These are phyloP conservation scores for Tenthredo mesomela DNA, from an alignment of 2,888 invertebrate genomes.

Conservation along the genomic window DNA sequence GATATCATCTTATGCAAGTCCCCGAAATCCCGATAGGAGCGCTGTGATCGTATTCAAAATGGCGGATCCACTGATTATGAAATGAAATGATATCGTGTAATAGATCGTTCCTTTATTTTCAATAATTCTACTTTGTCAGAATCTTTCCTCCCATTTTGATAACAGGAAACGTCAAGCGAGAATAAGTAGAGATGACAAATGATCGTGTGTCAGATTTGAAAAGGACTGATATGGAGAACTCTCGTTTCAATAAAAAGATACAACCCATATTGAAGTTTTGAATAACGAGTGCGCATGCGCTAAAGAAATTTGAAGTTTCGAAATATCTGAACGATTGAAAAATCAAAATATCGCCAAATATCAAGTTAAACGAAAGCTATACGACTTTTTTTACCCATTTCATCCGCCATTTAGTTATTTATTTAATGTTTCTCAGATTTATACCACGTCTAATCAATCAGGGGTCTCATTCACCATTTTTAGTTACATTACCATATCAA, in stretches of 20 bases:
- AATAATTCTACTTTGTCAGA: background rate
- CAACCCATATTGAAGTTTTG: background rate
- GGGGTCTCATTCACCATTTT: too few species aligned
- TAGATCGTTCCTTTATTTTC: background rate
- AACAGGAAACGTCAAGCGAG: background rate
- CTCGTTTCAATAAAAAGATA: background rate
- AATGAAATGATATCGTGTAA: background rate
- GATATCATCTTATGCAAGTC: background rate
- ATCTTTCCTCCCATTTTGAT: background rate
- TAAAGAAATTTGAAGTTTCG: too few species aligned
- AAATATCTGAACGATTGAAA: too few species aligned
- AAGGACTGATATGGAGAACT: background rate
- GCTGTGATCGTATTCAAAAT: background rate
- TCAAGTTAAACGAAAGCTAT: too few species aligned
- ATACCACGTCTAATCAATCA: too few species aligned
- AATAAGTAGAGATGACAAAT: background rate
- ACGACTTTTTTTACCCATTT: too few species aligned
- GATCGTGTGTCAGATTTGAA: background rate
- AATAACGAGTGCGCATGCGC: background rate
- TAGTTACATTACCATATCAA: too few species aligned
- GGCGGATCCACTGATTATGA: background rate
- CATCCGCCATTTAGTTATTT: too few species aligned
- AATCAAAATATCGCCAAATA: too few species aligned
- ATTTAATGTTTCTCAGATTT: too few species aligned
- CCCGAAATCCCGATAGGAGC: background rate